phyloP scores from a whole-genome alignment of 2,888 invertebrate genomes.

The Serrognathus titanus region DNA sequence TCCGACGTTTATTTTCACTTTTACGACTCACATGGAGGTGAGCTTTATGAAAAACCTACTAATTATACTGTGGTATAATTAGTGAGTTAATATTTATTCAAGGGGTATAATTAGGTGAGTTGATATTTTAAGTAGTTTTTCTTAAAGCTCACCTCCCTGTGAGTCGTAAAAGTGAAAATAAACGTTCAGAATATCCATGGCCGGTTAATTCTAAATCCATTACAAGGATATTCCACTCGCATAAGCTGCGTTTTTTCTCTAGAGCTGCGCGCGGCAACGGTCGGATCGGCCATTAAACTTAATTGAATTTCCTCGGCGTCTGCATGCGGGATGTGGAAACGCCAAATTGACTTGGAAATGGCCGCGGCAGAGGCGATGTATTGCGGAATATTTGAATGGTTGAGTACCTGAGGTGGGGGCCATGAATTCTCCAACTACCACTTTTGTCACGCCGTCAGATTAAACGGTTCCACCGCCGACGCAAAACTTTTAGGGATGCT shows the following conservation, averaged over 20 bases:
- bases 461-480: no score
- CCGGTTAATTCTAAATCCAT: slow-evolving; percentile 43
- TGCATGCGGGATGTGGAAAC: slow-evolving; percentile 47
- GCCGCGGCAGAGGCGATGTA: slow-evolving; percentile 46
- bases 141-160: neutral
- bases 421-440: slow-evolving; percentile 22
- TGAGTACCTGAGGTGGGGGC: slow-evolving; percentile 39
- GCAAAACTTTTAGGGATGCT: no score
- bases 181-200: slow-evolving; percentile 1
- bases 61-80: no score
- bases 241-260: slow-evolving; percentile 28
- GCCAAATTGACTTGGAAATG: slow-evolving; percentile 52
- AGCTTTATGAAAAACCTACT: neutral
- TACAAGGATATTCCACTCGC: slow-evolving; percentile 40
- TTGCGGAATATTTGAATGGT: slow-evolving; percentile 46
- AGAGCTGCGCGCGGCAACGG: slow-evolving; percentile 32
- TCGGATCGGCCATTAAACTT: slow-evolving; percentile 54
- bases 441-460: no score
- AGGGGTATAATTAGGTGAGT: neutral
- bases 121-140: neutral
- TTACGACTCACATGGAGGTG: no score
- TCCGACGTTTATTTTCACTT: neutral
- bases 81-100: no score
- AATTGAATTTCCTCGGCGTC: slow-evolving; percentile 54
- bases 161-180: no score